phyloP scores from a whole-genome alignment of 1,140 invertebrate genomes.

The Lucilia sericata region DNA sequence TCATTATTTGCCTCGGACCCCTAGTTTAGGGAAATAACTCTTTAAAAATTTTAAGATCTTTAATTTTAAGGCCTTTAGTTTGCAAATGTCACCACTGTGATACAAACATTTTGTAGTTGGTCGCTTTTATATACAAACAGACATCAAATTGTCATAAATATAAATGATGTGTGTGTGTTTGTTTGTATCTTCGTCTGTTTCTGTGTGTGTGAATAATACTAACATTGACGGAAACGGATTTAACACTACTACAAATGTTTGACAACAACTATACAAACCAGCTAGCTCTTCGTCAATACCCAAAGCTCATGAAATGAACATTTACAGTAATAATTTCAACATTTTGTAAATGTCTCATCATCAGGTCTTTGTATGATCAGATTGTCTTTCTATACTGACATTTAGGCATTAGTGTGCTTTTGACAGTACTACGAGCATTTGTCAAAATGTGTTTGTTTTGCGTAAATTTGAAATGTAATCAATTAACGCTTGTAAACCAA shows the following conservation, averaged over 20 bases:
- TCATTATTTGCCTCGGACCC: no score
- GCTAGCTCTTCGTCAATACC: neutral
- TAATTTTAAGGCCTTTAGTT: no score
- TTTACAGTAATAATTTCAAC: neutral
- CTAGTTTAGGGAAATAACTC: no score
- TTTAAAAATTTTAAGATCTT: no score
- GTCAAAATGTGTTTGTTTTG: neutral
- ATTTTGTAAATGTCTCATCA: neutral
- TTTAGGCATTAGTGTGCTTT: neutral
- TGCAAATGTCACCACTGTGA: no score
- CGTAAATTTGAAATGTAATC: slow-evolving; percentile 15
- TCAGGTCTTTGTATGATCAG: neutral
- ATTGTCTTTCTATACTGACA: neutral
- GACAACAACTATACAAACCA: neutral
- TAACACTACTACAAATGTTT: slow-evolving; percentile 19
- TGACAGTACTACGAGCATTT: neutral
- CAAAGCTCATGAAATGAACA: slow-evolving; percentile 5
- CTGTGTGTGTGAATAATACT: neutral
- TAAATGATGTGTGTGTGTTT: neutral
- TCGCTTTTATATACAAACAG: neutral
- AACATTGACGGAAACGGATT: slow-evolving; percentile 17
- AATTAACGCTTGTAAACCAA: slow-evolving; percentile 21
- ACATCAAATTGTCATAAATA: neutral
- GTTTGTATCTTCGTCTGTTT: no score
- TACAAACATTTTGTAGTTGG: neutral